These are phyloP conservation scores for Raja brachyura DNA, from an alignment of 2,113 vertebrate genomes.

Conservation along the genomic window DNA sequence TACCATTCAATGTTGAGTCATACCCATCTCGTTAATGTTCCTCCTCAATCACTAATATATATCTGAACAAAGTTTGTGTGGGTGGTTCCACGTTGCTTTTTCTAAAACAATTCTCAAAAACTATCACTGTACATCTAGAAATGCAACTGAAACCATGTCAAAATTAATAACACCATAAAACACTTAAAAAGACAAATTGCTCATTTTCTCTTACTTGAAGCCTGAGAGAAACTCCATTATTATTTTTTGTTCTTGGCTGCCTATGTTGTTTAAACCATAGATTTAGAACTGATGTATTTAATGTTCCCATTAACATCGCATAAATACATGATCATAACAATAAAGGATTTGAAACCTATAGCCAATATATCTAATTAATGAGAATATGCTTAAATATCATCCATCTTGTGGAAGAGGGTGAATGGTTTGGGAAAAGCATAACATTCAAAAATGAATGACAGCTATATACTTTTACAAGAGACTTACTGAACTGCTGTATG, in stretches of 20 bases:
- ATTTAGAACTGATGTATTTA: background rate
- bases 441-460: background rate
- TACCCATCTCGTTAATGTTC: background rate
- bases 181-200: background rate
- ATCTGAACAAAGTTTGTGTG: background rate
- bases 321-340: background rate
- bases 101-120: background rate
- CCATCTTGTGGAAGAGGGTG: background rate
- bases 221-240: background rate
- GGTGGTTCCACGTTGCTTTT: background rate
- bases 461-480: background rate
- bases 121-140: background rate
- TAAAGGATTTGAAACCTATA: background rate
- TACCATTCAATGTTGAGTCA: background rate
- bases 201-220: background rate
- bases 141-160: background rate
- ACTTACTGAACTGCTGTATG: background rate
- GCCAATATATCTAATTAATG: background rate
- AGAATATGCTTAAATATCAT: background rate
- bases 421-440: background rate
- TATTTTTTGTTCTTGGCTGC: too few species aligned
- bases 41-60: background rate
- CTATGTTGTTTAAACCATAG: background rate
- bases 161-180: too few species aligned
- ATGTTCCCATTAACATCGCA: background rate